phyloP scores from a whole-genome alignment of 2,113 vertebrate species.

The Choloepus hoffmanni region DNA sequence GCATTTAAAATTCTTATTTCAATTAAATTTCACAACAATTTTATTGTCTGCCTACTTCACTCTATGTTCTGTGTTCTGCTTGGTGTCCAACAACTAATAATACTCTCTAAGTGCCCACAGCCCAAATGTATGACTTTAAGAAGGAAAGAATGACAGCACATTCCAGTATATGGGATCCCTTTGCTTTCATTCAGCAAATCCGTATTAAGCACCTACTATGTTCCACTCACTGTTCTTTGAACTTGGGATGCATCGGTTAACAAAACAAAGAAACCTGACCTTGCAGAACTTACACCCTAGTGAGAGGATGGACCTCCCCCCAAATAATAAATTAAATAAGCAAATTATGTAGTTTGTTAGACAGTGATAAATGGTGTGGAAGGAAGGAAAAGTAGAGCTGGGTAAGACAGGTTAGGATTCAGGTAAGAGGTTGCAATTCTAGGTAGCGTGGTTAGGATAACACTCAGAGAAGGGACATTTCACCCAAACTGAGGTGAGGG shows the following conservation, averaged over 20 bases:
- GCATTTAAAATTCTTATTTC: conserved; percentile 37
- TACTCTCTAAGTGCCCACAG: not conserved
- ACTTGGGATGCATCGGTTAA: not conserved
- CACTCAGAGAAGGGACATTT: no score
- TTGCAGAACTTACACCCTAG: not conserved
- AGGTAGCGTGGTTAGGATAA: not conserved
- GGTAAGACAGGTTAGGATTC: not conserved
- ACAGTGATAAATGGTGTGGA: not conserved
- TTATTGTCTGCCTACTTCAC: not conserved
- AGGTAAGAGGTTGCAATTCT: no score
- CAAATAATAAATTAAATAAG: not conserved
- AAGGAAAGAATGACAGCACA: not conserved
- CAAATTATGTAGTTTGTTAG: not conserved
- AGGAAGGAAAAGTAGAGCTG: not conserved
- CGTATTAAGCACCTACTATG: not conserved
- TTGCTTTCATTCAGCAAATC: not conserved
- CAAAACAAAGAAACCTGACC: not conserved
- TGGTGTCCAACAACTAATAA: not conserved
- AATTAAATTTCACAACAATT: not conserved
- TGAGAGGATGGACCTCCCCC: not conserved
- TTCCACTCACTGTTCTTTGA: not conserved
- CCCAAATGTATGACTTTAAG: not conserved
- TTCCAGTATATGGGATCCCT: not conserved
- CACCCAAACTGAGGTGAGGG: not conserved
- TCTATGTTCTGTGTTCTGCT: not conserved